A percentile compares a stretch with the other conserved stretches of the same genome.
Conservation (phyloP, 2,888 invertebrate species). For the Andrena praecox region DNA sequence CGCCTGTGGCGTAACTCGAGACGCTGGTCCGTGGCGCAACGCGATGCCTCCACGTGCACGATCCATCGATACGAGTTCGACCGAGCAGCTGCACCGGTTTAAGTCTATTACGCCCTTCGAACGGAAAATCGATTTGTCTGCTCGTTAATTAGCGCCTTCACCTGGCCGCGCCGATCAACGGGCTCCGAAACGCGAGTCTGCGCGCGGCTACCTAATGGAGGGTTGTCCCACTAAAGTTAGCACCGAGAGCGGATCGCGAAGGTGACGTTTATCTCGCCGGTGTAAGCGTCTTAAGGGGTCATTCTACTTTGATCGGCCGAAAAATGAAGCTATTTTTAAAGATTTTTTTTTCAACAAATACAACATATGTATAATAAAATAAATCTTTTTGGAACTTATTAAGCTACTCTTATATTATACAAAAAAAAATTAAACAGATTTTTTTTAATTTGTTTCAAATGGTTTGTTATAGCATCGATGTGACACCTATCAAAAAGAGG, state of each 20-base stretch:
- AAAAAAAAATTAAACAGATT: no score
- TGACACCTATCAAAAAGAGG: no score
- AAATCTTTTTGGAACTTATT: no score
- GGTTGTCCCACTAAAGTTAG: neutral
- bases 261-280: neutral
- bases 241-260: neutral
- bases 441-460: no score
- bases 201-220: neutral
- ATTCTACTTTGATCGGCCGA: no score
- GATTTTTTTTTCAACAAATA: no score
- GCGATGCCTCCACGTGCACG: slow-evolving; percentile 13
- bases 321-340: no score
- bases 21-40: slow-evolving; percentile 27
- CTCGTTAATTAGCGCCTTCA: slow-evolving; percentile 62
- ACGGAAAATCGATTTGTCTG: slow-evolving; percentile 60
- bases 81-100: slow-evolving; percentile 41
- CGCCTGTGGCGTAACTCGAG: slow-evolving; percentile 55
- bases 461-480: no score
- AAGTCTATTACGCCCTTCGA: slow-evolving; percentile 37
- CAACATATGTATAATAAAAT: no score
- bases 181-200: slow-evolving; percentile 10
- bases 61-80: slow-evolving; percentile 33
- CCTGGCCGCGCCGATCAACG: slow-evolving; percentile 33
- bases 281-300: no score
- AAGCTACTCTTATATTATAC: no score